phyloP scores from a whole-genome alignment of 1,140 invertebrate species.

The Sitobion miscanthi region DNA sequence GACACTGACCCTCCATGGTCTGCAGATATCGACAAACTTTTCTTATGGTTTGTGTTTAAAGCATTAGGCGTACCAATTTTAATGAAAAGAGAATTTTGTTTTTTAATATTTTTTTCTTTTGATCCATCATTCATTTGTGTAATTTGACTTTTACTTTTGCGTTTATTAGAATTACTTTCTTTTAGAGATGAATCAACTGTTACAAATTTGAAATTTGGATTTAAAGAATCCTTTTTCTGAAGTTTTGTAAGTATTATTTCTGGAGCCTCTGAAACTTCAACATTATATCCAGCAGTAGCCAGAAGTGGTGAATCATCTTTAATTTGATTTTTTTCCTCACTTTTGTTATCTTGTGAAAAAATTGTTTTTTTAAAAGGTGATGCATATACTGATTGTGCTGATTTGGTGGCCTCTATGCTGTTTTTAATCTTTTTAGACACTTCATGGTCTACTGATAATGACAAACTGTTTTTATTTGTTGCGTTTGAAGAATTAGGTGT shows the following conservation, averaged over 20 bases:
- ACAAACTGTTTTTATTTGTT: not conserved
- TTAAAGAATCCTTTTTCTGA: not conserved
- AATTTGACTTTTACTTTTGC: not conserved
- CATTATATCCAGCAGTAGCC: conserved; percentile 16
- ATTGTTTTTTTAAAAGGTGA: no score
- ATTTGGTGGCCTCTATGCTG: no score
- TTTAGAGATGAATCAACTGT: not conserved
- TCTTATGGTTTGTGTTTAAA: not conserved
- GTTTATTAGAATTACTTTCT: not conserved
- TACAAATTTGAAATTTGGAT: conserved; percentile 1
- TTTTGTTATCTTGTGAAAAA: no score
- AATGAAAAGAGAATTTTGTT: not conserved
- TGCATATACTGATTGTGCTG: no score
- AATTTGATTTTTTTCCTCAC: no score
- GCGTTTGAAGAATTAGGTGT: no score
- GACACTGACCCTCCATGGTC: not conserved
- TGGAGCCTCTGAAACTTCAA: not conserved
- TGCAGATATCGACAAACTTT: not conserved
- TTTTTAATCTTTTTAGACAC: no score
- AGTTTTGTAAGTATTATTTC: not conserved
- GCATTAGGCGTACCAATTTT: not conserved
- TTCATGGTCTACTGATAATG: no score
- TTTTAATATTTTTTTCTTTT: not conserved
- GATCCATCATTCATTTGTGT: not conserved
- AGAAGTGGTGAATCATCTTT: not conserved